Evolutionary conservation across 2,797 vertebrate genomes (phyloP).

Genomic region (Galagoides demidoff): DNA sequence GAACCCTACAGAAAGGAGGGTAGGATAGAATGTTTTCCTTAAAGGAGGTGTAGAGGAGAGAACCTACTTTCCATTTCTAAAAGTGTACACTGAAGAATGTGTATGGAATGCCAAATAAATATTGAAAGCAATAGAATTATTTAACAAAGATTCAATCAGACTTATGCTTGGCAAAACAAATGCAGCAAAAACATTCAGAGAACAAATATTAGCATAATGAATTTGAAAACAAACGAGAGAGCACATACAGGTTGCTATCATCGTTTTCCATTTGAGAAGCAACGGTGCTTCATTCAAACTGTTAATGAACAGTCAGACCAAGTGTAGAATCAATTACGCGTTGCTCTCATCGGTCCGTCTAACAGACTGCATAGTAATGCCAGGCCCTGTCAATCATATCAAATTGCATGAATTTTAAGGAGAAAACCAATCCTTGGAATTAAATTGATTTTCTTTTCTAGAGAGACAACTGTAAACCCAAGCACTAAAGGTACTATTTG

Average conservation of each 20-base stretch:
- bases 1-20: neutral
- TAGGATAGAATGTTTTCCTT: constrained; percentile 10
- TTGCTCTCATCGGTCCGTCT: constrained; percentile 89
- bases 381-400: constrained; percentile 89
- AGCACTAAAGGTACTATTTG: constrained; percentile 75
- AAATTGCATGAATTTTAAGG: constrained; percentile 85
- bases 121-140: constrained; percentile 34
- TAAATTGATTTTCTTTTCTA: constrained; percentile 88
- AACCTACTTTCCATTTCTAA: neutral
- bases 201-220: constrained; percentile 70
- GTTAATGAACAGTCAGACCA: constrained; percentile 89
- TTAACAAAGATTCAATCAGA: constrained; percentile 74
- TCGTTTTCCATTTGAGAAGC: constrained; percentile 38
- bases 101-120: constrained; percentile 62
- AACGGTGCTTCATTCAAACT: constrained; percentile 83
- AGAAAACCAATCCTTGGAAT: constrained; percentile 81
- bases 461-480: constrained; percentile 86
- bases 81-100: constrained; percentile 75
- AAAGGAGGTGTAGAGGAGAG: neutral
- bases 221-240: constrained; percentile 77
- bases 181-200: constrained; percentile 38
- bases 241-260: constrained; percentile 63
- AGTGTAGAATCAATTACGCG: constrained; percentile 92
- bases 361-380: constrained; percentile 89
- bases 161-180: constrained; percentile 47